These are phyloP conservation scores for Ceyx melanurus DNA, from an alignment of 2,113 vertebrate genomes.

Conservation along the genomic window DNA sequence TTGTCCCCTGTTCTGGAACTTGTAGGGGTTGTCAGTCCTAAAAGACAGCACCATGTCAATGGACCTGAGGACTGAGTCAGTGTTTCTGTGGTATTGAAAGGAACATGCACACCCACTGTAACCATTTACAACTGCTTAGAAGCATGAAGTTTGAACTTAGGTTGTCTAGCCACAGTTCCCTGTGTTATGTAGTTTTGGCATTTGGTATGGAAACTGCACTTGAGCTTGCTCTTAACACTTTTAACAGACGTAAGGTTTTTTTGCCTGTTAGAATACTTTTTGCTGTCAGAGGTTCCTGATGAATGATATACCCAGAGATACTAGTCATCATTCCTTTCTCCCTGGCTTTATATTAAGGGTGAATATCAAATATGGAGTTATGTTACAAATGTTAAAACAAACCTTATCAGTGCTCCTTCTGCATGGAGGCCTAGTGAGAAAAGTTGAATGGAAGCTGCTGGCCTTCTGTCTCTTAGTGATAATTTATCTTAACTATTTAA, in stretches of 20 bases:
- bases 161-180: constrained; percentile 49
- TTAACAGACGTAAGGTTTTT: background rate
- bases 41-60: background rate
- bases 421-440: background rate
- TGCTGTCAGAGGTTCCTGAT: background rate
- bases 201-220: constrained; percentile 32
- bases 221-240: background rate
- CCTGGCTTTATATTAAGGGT: background rate
- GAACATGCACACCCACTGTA: background rate
- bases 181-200: constrained; percentile 42
- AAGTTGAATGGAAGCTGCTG: background rate
- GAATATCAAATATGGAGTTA: background rate
- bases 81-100: background rate
- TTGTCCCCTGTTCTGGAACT: background rate
- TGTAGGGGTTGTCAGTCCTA: background rate
- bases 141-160: constrained; percentile 17
- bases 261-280: background rate
- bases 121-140: background rate
- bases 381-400: background rate
- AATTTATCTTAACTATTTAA: background rate
- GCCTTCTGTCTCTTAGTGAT: background rate
- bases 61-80: background rate
- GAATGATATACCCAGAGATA: background rate
- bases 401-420: background rate
- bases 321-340: background rate